Percentiles rank a stretch among this genome's conserved stretches.
These are phyloP conservation scores for Dexiosoma caninum DNA, from an alignment of 2,888 invertebrate species.

Conservation along the genomic window DNA sequence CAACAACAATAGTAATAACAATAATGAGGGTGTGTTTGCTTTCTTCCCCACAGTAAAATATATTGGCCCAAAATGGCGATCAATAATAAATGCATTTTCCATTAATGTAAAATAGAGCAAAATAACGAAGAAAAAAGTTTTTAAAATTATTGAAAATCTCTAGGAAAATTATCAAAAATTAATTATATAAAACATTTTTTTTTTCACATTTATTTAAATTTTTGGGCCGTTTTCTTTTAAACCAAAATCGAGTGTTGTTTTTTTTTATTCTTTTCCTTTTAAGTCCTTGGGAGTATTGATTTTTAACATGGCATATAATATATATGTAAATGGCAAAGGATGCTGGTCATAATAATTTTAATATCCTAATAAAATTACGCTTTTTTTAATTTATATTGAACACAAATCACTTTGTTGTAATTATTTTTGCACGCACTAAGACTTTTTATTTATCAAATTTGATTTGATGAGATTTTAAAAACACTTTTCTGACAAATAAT, in stretches of 20 bases:
- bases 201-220: background rate
- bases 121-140: background rate
- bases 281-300: constrained; percentile 55
- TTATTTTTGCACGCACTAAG: background rate
- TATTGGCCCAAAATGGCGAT: constrained; percentile 53
- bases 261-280: background rate
- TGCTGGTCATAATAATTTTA: background rate
- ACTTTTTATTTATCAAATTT: background rate
- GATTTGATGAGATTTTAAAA: background rate
- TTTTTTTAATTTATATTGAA: background rate
- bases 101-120: constrained; percentile 1
- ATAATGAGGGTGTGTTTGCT: constrained; percentile 49
- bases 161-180: background rate
- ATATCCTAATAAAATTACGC: no score
- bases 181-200: no score
- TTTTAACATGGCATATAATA: constrained; percentile 47
- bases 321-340: constrained; percentile 8
- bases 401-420: background rate
- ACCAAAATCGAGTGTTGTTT: background rate
- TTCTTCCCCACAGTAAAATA: constrained; percentile 12
- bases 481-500: background rate
- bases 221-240: background rate
- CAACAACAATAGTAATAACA: constrained; percentile 29
- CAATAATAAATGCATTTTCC: constrained; percentile 41
- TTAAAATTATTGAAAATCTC: background rate